Percentiles rank a stretch among this genome's conserved stretches.
Evolutionary conservation across 1,140 invertebrate genomes (phyloP).

Genomic region (Ooceraea biroi): DNA sequence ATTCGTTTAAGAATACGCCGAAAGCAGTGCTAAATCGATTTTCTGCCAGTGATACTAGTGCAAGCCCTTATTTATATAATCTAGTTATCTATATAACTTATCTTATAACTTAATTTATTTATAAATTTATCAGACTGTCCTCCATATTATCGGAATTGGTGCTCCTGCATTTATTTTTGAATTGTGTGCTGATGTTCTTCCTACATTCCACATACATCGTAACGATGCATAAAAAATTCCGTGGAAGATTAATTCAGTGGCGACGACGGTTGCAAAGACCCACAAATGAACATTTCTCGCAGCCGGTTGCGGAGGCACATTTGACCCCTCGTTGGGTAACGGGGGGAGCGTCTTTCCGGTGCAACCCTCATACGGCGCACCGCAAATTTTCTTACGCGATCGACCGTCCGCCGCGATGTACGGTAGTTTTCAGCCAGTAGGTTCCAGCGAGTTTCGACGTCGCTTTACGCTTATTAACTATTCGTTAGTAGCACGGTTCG

Average conservation of each 20-base stretch:
- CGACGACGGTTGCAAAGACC: too few relatives aligned
- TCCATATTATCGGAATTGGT: too few relatives aligned
- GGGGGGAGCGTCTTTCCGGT: background rate
- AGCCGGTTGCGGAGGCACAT: too few relatives aligned
- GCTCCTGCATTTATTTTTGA: background rate
- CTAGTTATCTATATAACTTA: too few relatives aligned
- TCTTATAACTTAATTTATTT: too few relatives aligned
- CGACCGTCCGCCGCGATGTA: conserved; percentile 56
- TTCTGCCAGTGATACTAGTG: background rate
- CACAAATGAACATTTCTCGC: too few relatives aligned
- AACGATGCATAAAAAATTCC: conserved; percentile 3
- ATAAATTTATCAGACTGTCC: background rate
- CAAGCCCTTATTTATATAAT: too few relatives aligned
- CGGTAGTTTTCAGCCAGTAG: conserved; percentile 57
- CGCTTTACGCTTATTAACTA: conserved; percentile 75
- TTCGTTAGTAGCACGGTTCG: conserved; percentile 70
- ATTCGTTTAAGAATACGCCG: background rate
- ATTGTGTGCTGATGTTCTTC: background rate
- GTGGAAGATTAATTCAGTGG: background rate
- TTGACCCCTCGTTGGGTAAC: too few relatives aligned
- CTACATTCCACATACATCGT: background rate
- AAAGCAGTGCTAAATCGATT: background rate
- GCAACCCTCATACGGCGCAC: background rate
- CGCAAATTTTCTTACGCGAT: conserved; percentile 69
- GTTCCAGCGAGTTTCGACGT: conserved; percentile 70